Percentiles rank a stretch among this genome's conserved stretches.
Conservation (phyloP, 2,888 invertebrate genomes). For the Bombyx huttoni region DNA sequence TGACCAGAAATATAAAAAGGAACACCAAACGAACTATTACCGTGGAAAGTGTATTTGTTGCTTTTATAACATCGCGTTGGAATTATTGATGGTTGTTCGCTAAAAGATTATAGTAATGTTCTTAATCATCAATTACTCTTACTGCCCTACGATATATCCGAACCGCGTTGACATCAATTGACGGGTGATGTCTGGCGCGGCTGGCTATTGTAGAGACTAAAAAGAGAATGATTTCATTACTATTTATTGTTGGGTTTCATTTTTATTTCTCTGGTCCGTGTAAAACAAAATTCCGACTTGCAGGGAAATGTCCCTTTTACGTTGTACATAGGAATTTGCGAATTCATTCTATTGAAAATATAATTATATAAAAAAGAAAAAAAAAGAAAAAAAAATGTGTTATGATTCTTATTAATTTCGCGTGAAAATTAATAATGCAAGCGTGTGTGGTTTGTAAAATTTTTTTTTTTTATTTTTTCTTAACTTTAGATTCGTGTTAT, state of each 20-base stretch:
- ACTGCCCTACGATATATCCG: background rate
- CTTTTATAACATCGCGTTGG: background rate
- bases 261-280: background rate
- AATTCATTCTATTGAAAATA: constrained; percentile 27
- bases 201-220: background rate
- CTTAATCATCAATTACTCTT: background rate
- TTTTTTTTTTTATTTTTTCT: constrained; percentile 15
- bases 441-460: too few relatives aligned
- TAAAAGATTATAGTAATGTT: background rate
- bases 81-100: background rate
- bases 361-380: constrained; percentile 23
- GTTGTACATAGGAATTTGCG: constrained; percentile 24
- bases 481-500: constrained; percentile 37
- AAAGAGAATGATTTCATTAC: background rate
- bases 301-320: constrained; percentile 12
- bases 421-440: background rate
- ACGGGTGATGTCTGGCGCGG: background rate
- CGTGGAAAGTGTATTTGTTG: too few relatives aligned
- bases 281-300: background rate
- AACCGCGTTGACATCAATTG: background rate
- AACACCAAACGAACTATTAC: too few relatives aligned
- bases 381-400: constrained; percentile 17
- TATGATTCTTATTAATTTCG: background rate
- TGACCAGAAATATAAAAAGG: background rate
- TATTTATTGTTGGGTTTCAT: background rate